Percentiles rank a stretch among this genome's conserved stretches.
phyloP scores from a whole-genome alignment of 2,113 vertebrate species.

The Pollachius pollachius region DNA sequence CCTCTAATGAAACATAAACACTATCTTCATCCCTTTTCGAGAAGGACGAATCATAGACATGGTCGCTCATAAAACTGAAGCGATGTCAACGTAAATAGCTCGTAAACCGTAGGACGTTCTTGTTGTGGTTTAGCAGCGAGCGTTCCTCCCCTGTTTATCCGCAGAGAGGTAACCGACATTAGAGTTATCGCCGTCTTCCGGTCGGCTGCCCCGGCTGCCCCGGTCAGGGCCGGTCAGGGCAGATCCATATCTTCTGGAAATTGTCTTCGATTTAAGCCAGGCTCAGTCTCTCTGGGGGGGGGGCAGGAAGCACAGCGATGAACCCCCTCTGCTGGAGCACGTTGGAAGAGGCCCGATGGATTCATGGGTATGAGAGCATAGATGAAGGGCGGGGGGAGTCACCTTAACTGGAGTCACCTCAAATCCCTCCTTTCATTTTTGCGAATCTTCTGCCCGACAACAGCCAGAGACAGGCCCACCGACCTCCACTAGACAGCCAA shows the following conservation, averaged over 20 bases:
- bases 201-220: not conserved
- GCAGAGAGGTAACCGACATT: slow-evolving; percentile 9
- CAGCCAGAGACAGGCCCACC: too few relatives aligned
- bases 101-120: not conserved
- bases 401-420: too few relatives aligned
- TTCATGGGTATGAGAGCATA: too few relatives aligned
- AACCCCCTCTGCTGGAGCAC: too few relatives aligned
- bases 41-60: slow-evolving; percentile 21
- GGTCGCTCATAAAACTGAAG: slow-evolving; percentile 35
- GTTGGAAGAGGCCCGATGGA: too few relatives aligned
- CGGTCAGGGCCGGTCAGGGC: slow-evolving; percentile 8
- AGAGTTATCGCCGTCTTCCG: not conserved
- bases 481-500: too few relatives aligned
- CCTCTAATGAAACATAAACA: slow-evolving; percentile 44
- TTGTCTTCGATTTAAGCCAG: not conserved
- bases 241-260: not conserved
- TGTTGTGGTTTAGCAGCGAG: slow-evolving; percentile 15
- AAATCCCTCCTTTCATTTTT: too few relatives aligned
- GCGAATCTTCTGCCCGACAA: too few relatives aligned
- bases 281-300: too few relatives aligned
- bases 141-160: too few relatives aligned
- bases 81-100: slow-evolving; percentile 12
- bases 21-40: slow-evolving; percentile 30
- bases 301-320: too few relatives aligned
- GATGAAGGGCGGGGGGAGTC: too few relatives aligned